Percentiles rank a stretch among this genome's conserved stretches.
phyloP scores from a whole-genome alignment of 2,113 vertebrate genomes.

The Capreolus pygargus region DNA sequence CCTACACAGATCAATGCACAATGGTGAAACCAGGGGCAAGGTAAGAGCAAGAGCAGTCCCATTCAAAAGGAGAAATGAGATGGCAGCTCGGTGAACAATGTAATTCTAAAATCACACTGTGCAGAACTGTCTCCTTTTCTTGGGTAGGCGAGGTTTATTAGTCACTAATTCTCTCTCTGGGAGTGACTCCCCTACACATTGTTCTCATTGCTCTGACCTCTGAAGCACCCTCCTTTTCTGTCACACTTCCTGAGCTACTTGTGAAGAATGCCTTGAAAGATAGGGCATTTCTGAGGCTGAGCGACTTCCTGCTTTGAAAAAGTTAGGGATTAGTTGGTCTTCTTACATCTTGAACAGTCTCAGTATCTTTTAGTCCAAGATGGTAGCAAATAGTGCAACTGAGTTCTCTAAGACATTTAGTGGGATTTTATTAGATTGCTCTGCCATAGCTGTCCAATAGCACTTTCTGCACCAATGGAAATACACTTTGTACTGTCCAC shows the following conservation, averaged over 20 bases:
- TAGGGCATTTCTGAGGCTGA: neutral
- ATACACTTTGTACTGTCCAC: neutral
- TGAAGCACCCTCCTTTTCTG: neutral
- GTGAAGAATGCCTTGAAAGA: neutral
- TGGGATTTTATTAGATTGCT: neutral
- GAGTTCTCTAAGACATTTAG: neutral
- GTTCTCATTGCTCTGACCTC: neutral
- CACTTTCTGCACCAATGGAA: neutral
- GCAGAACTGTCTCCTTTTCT: neutral
- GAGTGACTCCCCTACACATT: neutral
- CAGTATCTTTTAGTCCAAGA: neutral
- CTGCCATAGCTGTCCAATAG: neutral
- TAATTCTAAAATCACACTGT: neutral
- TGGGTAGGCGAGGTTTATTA: neutral
- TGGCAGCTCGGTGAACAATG: neutral
- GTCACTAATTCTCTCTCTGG: neutral
- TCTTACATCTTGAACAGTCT: neutral
- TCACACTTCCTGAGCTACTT: neutral
- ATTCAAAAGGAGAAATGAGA: neutral
- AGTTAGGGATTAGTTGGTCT: neutral
- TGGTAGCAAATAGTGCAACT: neutral
- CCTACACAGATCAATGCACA: neutral
- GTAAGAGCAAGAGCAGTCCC: neutral
- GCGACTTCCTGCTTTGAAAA: neutral
- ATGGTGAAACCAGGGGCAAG: neutral